Conservation (phyloP, 2,797 vertebrate species). For the Euphonia xanthogaster region DNA sequence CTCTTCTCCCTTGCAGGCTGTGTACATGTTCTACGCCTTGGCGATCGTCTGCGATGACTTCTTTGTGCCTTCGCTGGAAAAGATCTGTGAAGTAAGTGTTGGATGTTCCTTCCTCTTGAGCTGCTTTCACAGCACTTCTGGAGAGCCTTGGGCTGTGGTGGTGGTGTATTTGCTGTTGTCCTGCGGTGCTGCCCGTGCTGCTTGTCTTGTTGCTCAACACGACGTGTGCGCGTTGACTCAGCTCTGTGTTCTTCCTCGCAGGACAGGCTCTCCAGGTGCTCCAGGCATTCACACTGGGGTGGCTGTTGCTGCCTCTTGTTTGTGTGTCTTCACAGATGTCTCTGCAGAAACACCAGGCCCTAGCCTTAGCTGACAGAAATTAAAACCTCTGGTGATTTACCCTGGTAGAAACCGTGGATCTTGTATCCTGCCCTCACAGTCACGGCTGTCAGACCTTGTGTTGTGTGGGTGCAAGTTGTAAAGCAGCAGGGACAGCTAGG, state of each 20-base stretch:
- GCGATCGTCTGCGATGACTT: slow-evolving; percentile 97
- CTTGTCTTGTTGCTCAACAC: not conserved
- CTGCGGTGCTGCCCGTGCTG: fast-evolving
- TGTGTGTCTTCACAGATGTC: not conserved
- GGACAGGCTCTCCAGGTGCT: not conserved
- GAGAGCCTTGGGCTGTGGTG: not conserved
- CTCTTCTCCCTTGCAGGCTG: slow-evolving; percentile 78
- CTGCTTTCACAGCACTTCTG: not conserved
- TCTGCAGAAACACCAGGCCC: not conserved
- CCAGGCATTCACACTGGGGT: fast-evolving
- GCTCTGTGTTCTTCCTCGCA: fast-evolving
- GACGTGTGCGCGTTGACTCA: fast-evolving
- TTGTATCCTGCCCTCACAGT: not conserved
- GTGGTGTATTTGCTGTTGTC: not conserved
- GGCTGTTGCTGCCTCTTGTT: fast-evolving
- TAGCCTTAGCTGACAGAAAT: not conserved
- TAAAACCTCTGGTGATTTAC: not conserved
- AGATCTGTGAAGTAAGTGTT: slow-evolving; percentile 89
- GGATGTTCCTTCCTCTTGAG: not conserved
- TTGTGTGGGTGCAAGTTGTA: not conserved
- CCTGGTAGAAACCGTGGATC: fast-evolving
- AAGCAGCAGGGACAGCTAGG: not conserved
- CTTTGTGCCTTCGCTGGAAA: slow-evolving; percentile 95
- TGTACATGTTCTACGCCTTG: slow-evolving; percentile 97
- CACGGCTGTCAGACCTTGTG: not conserved